phyloP scores from a whole-genome alignment of 2,113 vertebrate species.

The Climacteris rufus region DNA sequence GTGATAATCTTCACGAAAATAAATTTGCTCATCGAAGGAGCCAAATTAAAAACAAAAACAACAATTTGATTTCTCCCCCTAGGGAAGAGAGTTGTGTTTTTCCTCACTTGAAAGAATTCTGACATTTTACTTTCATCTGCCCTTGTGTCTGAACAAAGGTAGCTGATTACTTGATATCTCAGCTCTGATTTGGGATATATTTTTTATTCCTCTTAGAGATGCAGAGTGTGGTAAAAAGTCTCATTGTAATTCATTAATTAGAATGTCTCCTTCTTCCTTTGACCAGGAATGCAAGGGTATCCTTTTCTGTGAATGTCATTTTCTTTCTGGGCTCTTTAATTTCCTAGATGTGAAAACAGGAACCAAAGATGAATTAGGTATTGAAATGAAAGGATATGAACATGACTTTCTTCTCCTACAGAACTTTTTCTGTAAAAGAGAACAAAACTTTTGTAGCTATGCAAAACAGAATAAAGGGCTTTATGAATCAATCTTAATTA shows the following conservation, averaged over 20 bases:
- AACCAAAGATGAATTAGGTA: conserved; percentile 43
- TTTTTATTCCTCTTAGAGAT: conserved; percentile 49
- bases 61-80: background rate
- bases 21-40: background rate
- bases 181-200: conserved; percentile 41
- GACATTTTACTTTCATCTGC: conserved; percentile 60
- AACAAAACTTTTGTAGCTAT: background rate
- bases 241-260: conserved; percentile 67
- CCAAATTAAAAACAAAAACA: conserved; percentile 2
- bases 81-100: background rate
- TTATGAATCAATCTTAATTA: background rate
- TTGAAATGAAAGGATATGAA: conserved; percentile 14
- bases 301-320: conserved; percentile 61
- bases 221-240: conserved; percentile 29
- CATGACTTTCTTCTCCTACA: background rate
- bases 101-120: conserved; percentile 33
- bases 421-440: background rate
- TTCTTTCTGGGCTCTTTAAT: conserved; percentile 54
- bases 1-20: background rate
- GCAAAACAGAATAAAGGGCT: background rate
- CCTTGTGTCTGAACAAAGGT: conserved; percentile 55
- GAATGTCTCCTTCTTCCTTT: conserved; percentile 23
- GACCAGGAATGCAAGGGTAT: conserved; percentile 61
- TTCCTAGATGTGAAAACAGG: conserved; percentile 61
- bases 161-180: background rate